These are phyloP conservation scores for Dicentrarchus labrax DNA, from an alignment of 2,113 vertebrate genomes.

Conservation along the genomic window DNA sequence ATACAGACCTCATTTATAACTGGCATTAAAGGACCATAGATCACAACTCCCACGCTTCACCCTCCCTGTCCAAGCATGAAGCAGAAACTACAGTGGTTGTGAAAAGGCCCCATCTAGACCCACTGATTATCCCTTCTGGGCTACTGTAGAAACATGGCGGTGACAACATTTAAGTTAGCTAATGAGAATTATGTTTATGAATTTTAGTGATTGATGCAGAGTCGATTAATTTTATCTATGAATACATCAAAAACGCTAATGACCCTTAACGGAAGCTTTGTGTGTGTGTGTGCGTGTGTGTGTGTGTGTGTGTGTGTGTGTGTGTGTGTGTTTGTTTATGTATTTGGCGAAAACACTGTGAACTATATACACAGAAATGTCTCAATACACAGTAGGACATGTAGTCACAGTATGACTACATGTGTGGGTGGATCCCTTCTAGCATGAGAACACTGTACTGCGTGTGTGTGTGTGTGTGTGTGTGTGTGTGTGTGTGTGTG, in stretches of 20 bases:
- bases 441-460: conserved; percentile 15
- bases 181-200: no score
- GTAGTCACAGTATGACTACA: conserved; percentile 32
- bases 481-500: neutral
- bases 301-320: neutral
- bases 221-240: neutral
- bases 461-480: conserved; percentile 13
- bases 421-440: conserved; percentile 49
- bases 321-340: neutral
- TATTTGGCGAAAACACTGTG: neutral
- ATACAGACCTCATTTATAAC: neutral
- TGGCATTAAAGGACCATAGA: neutral
- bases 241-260: neutral
- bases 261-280: neutral
- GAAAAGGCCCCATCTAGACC: no score
- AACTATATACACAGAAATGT: neutral
- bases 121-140: no score
- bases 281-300: neutral
- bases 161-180: no score
- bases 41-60: no score
- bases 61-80: no score
- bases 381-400: conserved; percentile 15
- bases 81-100: no score
- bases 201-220: neutral
- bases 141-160: no score